Percentiles rank a stretch among this genome's conserved stretches.
Evolutionary conservation across 92 coral and sea anemone species (phyloP).

Genomic region (Paramuricea clavata): DNA sequence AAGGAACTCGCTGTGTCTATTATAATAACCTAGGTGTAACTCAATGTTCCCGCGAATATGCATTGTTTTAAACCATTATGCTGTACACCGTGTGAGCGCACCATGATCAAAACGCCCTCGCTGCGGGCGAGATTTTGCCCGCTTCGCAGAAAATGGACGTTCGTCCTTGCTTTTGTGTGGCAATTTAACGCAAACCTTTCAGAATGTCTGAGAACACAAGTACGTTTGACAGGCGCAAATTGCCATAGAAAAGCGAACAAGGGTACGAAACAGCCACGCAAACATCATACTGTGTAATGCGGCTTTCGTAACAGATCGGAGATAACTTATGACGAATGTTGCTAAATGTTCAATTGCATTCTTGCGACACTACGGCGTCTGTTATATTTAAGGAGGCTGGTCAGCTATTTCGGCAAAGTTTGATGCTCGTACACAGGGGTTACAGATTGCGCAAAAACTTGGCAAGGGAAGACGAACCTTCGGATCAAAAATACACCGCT

Average conservation of each 20-base stretch:
- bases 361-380: constrained; percentile 19
- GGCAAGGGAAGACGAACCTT: not conserved
- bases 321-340: constrained; percentile 5
- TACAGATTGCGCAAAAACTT: not conserved
- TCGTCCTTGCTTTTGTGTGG: constrained; percentile 15
- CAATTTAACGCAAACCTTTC: constrained; percentile 16
- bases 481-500: not conserved
- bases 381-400: constrained; percentile 1
- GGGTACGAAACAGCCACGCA: not conserved
- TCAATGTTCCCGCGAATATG: not conserved
- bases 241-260: not conserved
- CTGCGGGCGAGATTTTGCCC: constrained; percentile 26
- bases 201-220: not conserved
- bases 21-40: not conserved
- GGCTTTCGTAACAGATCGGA: constrained; percentile 1
- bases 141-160: constrained; percentile 15
- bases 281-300: not conserved
- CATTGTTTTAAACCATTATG: constrained; percentile 24
- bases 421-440: not conserved
- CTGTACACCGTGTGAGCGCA: constrained; percentile 14
- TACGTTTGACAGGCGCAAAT: not conserved
- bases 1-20: constrained; percentile 26
- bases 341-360: constrained; percentile 17
- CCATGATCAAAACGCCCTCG: constrained; percentile 31
- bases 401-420: constrained; percentile 16